A percentile compares a stretch with the other conserved stretches of the same genome.
These are phyloP conservation scores for Desmodus rotundus DNA, from an alignment of 2,113 vertebrate species.

Conservation along the genomic window DNA sequence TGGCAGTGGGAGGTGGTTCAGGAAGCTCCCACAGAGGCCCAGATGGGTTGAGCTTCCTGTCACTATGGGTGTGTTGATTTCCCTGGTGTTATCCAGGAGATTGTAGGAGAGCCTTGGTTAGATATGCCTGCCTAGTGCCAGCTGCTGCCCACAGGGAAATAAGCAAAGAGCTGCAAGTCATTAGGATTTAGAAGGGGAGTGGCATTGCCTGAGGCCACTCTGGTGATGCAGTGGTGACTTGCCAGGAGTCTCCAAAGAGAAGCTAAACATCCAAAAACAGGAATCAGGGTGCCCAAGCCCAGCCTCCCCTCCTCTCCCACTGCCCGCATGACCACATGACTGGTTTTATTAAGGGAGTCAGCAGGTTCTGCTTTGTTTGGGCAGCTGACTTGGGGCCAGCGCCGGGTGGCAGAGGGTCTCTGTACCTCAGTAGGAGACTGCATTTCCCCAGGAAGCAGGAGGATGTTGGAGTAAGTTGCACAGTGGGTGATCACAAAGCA, in stretches of 20 bases:
- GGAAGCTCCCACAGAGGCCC: neutral
- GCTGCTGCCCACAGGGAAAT: neutral
- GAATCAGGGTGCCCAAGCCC: neutral
- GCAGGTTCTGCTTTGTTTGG: neutral
- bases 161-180: neutral
- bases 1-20: neutral
- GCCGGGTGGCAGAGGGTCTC: neutral
- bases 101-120: neutral
- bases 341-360: neutral
- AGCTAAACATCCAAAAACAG: neutral
- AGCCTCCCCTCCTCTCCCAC: neutral
- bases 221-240: neutral
- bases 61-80: neutral
- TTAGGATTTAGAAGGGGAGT: neutral
- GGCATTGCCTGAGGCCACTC: neutral
- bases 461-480: neutral
- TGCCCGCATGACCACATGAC: neutral
- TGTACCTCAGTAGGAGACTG: neutral
- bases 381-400: neutral
- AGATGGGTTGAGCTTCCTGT: neutral
- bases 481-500: neutral
- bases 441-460: neutral
- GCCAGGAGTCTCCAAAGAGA: neutral
- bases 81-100: neutral
- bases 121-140: slow-evolving; percentile 15